phyloP scores from a whole-genome alignment of 2,888 invertebrate species.

The Drosophila pegasa region DNA sequence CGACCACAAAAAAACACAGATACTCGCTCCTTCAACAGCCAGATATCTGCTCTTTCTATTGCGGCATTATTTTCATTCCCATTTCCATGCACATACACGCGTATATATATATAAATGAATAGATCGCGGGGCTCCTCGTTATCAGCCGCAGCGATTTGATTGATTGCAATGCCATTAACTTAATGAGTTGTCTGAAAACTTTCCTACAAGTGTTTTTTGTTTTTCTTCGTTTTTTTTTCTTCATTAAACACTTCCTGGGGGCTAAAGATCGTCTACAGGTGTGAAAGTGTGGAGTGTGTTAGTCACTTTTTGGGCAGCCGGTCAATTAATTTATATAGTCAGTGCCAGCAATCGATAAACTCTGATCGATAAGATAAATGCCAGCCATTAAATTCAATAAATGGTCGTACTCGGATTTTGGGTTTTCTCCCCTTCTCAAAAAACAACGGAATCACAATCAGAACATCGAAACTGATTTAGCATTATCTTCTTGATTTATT shows the following conservation, averaged over 20 bases:
- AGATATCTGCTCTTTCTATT: constrained; percentile 12
- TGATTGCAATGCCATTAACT: constrained; percentile 63
- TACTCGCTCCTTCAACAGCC: not conserved
- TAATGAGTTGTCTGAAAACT: constrained; percentile 61
- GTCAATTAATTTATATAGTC: constrained; percentile 23
- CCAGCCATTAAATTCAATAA: constrained; percentile 10
- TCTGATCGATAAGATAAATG: constrained; percentile 60
- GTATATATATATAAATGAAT: constrained; percentile 2
- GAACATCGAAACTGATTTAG: constrained; percentile 21
- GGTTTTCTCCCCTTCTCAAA: constrained; percentile 22
- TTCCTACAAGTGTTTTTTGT: constrained; percentile 64
- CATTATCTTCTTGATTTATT: constrained; percentile 31
- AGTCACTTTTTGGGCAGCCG: constrained; percentile 33
- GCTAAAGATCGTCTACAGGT: constrained; percentile 4
- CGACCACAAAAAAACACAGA: constrained; percentile 24
- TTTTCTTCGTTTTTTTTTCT: not conserved
- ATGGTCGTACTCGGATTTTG: constrained; percentile 23
- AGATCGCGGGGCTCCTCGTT: constrained; percentile 23
- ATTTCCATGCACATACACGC: not conserved
- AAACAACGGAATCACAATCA: constrained; percentile 50
- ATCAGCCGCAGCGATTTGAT: constrained; percentile 59
- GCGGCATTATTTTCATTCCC: not conserved
- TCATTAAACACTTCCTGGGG: constrained; percentile 52
- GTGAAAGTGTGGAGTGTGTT: constrained; percentile 13
- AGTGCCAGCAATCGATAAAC: constrained; percentile 40